Conservation (phyloP, 2,797 vertebrate species). For the Taeniopygia guttata region DNA sequence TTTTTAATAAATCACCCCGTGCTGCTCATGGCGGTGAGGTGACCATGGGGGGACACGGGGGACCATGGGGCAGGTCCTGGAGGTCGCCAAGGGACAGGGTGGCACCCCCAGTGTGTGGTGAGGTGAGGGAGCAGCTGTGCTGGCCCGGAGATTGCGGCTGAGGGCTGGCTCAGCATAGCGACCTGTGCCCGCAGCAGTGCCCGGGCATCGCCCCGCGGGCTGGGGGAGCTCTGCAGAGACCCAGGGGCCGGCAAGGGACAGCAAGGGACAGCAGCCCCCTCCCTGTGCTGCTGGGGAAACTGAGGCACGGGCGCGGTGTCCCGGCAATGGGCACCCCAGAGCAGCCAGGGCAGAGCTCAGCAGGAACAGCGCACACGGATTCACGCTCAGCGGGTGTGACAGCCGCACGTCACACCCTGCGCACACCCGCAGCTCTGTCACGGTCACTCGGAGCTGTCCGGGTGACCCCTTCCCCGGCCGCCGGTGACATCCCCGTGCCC, state of each 20-base stretch:
- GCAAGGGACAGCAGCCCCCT: neutral
- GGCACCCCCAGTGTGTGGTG: neutral
- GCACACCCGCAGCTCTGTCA: neutral
- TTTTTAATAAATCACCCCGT: too few species aligned
- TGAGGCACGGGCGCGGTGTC: neutral
- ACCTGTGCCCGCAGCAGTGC: neutral
- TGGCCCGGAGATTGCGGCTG: neutral
- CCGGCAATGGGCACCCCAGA: rapidly evolving
- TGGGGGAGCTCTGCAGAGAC: rapidly evolving
- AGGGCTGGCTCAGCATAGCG: neutral
- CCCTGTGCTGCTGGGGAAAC: neutral
- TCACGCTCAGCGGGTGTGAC: neutral
- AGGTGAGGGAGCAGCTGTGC: neutral
- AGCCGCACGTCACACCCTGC: rapidly evolving
- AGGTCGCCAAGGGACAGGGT: neutral
- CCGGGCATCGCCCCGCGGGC: neutral
- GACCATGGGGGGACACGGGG: neutral
- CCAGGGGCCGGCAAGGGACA: neutral
- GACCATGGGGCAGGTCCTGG: rapidly evolving
- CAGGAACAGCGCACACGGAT: neutral
- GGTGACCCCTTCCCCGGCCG: neutral
- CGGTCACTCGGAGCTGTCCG: neutral
- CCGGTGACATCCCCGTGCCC: neutral
- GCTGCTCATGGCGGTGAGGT: neutral
- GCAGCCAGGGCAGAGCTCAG: neutral